Base-by-base conservation (phyloP, 2,888 invertebrate species). In the Andrena dorsata region DNA sequence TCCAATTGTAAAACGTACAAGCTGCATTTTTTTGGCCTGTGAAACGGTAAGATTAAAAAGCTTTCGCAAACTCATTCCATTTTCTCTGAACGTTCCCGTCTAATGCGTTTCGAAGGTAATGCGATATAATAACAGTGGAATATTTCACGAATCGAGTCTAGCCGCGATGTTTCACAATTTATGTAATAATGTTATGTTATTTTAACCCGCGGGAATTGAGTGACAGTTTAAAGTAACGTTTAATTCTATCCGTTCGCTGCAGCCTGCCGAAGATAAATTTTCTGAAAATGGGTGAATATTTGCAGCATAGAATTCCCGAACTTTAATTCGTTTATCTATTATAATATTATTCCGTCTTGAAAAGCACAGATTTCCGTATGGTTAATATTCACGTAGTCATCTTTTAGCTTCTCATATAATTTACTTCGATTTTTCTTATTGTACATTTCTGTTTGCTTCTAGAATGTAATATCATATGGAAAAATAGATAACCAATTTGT, bases 41-140 rank as follows among this genome's bases (percentile, higher is more conserved):
- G 23, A 30, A 66, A 74, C 30, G 30, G 8, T 60, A 30, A 77
- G 74, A 74, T 66, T 77, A 66, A 75, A 75, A 63, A 63, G 66
- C 53, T 75, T 75, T 63, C 51, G 26, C 30, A 68, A 68, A 68
- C 61, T 41, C 51, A 47, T 78, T 32, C 75, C 61, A 53, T 75
- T 78, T 63, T 32, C 61, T 41, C n/a, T 5, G 32, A 49, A 69
- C 47, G 26, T 78, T 56, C 53, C 10, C 32, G 47, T 32, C 68
- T 68, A 78, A 75, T 75, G 78, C 75, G 56, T 47, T 69, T 63
- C 28, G 20, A 78, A 68, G 63, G 63, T 75, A 78, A 75, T 69
- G 47, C 66, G 53, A 78, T 75, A 78, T 49, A 63, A 78, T 78
- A 78, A 75, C 53, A 78, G 47, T 10, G 63, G 63, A 56, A 23